These are phyloP conservation scores for Agrochola lota DNA, from an alignment of 2,888 invertebrate genomes.

Conservation along the genomic window DNA sequence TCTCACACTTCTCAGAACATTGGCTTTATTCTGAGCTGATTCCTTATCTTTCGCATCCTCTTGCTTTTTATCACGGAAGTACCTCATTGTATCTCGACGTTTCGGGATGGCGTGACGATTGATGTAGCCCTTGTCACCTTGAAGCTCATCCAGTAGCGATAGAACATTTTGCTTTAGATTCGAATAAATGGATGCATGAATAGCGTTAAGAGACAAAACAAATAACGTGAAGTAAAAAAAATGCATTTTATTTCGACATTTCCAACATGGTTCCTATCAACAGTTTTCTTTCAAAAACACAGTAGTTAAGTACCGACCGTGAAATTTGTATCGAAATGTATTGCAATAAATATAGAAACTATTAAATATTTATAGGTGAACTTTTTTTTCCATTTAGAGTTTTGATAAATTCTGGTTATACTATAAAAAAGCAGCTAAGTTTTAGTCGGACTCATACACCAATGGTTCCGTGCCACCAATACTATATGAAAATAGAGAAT, in stretches of 20 bases:
- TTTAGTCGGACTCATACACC: background rate
- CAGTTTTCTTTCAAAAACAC: constrained; percentile 16
- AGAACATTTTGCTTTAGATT: constrained; percentile 63
- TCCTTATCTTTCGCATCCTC: constrained; percentile 35
- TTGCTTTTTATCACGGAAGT: constrained; percentile 20
- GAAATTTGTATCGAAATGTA: constrained; percentile 33
- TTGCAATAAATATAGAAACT: constrained; percentile 47
- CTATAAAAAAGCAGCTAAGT: constrained; percentile 10
- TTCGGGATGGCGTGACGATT: background rate
- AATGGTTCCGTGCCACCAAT: constrained; percentile 1
- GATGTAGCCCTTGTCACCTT: background rate
- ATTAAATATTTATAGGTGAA: constrained; percentile 53
- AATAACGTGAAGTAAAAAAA: constrained; percentile 50
- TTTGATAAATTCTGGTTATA: background rate
- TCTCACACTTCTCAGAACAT: constrained; percentile 45
- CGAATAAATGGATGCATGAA: constrained; percentile 63
- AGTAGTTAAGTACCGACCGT: background rate
- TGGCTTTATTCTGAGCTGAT: constrained; percentile 32
- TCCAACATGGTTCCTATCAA: constrained; percentile 35
- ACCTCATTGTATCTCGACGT: constrained; percentile 1
- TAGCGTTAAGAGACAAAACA: constrained; percentile 31
- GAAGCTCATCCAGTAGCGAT: constrained; percentile 47
- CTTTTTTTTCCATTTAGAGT: constrained; percentile 11
- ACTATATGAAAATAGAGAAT: background rate
- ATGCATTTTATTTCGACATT: constrained; percentile 72